Conservation (phyloP, 1,140 invertebrate species). For the Drosophila jambulina region DNA sequence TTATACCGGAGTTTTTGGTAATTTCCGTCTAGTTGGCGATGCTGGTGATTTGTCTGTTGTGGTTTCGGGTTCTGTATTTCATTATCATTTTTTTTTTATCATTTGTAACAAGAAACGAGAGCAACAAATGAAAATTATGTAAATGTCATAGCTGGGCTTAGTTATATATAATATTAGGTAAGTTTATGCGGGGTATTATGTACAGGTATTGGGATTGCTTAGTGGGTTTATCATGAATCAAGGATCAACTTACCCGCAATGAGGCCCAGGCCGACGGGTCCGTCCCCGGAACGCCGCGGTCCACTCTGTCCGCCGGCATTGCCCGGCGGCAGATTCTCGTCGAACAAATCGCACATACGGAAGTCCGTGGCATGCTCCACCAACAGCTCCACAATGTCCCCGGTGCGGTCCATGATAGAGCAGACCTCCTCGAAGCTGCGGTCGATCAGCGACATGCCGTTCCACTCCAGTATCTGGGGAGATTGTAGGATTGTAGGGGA, state of each 20-base stretch:
- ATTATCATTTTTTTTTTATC: slow-evolving; percentile 21
- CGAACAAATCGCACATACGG: slow-evolving; percentile 89
- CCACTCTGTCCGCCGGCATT: slow-evolving; percentile 77
- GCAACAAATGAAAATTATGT: slow-evolving; percentile 77
- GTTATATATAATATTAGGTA: slow-evolving; percentile 29
- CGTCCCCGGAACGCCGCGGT: slow-evolving; percentile 80
- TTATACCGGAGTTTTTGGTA: slow-evolving; percentile 98
- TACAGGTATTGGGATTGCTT: slow-evolving; percentile 9
- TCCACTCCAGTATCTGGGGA: slow-evolving; percentile 91
- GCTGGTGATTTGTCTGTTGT: slow-evolving; percentile 92
- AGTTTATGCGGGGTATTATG: slow-evolving; percentile 17
- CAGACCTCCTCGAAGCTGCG: slow-evolving; percentile 96
- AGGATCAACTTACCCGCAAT: slow-evolving; percentile 78
- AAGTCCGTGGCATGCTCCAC: slow-evolving; percentile 92
- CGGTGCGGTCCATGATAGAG: slow-evolving; percentile 92
- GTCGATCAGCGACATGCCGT: slow-evolving; percentile 93
- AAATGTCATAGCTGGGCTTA: slow-evolving; percentile 48
- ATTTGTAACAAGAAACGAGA: slow-evolving; percentile 74
- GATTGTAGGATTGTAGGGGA: background rate
- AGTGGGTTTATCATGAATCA: background rate
- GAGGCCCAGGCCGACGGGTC: slow-evolving; percentile 77
- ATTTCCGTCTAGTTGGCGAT: slow-evolving; percentile 94
- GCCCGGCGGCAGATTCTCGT: slow-evolving; percentile 86
- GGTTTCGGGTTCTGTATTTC: slow-evolving; percentile 85
- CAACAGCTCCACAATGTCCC: slow-evolving; percentile 93